Evolutionary conservation across 2,888 invertebrate genomes (phyloP), one percentile per base, ranked within the genome.

Genomic region (Epinotia demarniana): DNA sequence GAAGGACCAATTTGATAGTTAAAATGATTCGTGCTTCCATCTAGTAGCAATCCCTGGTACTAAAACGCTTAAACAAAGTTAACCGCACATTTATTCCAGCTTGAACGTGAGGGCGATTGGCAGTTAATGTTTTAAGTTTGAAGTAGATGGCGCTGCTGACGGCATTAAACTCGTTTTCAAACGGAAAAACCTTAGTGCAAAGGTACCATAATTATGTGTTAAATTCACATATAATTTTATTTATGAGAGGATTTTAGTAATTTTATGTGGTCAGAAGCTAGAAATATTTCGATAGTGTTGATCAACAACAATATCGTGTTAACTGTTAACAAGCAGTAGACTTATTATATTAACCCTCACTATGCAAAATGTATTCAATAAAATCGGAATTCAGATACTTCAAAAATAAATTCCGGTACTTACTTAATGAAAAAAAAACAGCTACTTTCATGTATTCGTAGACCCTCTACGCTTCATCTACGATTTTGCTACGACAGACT

Each of bases 21-120:
- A 12, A 12, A 27, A 6, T 12, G 49, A 8, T 60, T 12, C n/a
- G n/a, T 60, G 66, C n/a, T 58, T 60, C 72, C 72, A 73, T 60
- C 72, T 73, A 67, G 66, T 33, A 33, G 55, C 60, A 12, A 19
- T 23, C 33, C 2, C 39, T 13, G 27, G 19, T 53, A 73, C 33
- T 53, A 23, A 9, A 5, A 33, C 6, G 18, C 19, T 57, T 57
- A 19, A n/a, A 43, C 6, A 19, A 19, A 19, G 43, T 68, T 39
- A 12, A 12, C 33, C 11, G 8, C 13, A 61, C n/a, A 2, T 61
- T 33, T 18, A 13, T 27, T n/a, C 33, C n/a, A 33, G 12, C 3
- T n/a, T 5, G 18, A 13, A n/a, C 18, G 13, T 19, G 39, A 1
- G 1, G 13, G 39, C 57, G 57, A 19, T 19, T 16, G 16, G n/a